Evolutionary conservation across 2,113 vertebrate genomes (phyloP).

Genomic region (Oxyruncus cristatus): DNA sequence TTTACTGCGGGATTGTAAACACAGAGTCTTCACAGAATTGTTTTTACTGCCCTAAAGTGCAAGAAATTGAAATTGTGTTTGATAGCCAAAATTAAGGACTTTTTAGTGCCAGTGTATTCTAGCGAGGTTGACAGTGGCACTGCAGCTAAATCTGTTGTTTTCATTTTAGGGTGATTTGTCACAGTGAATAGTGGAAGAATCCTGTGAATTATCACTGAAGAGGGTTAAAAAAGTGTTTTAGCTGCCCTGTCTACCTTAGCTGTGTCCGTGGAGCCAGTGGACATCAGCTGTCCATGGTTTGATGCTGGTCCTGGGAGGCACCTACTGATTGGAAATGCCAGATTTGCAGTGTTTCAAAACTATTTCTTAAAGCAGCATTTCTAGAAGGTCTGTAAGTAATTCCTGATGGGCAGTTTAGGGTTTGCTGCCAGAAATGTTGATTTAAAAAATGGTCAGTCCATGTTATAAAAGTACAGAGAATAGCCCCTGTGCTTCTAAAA

Average conservation of each 20-base stretch:
- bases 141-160: slow-evolving; percentile 66
- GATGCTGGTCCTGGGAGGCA: not conserved
- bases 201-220: slow-evolving; percentile 56
- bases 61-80: slow-evolving; percentile 46
- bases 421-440: not conserved
- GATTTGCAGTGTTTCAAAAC: not conserved
- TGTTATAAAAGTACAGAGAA: not conserved
- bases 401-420: not conserved
- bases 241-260: not conserved
- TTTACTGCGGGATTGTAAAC: slow-evolving; percentile 47
- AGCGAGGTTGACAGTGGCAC: slow-evolving; percentile 45
- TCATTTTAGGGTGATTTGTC: slow-evolving; percentile 16
- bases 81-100: slow-evolving; percentile 50
- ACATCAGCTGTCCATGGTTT: fast-evolving
- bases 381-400: not conserved
- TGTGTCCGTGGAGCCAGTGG: not conserved
- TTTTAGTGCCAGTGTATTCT: slow-evolving; percentile 47
- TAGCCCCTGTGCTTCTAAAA: not conserved
- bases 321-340: not conserved
- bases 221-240: not conserved
- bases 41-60: slow-evolving; percentile 46
- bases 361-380: not conserved
- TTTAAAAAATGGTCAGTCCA: not conserved
- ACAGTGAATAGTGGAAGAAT: slow-evolving; percentile 34
- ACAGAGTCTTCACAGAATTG: slow-evolving; percentile 22